These are phyloP conservation scores for Gymnocheta viridis DNA, from an alignment of 2,888 invertebrate species.

Conservation along the genomic window DNA sequence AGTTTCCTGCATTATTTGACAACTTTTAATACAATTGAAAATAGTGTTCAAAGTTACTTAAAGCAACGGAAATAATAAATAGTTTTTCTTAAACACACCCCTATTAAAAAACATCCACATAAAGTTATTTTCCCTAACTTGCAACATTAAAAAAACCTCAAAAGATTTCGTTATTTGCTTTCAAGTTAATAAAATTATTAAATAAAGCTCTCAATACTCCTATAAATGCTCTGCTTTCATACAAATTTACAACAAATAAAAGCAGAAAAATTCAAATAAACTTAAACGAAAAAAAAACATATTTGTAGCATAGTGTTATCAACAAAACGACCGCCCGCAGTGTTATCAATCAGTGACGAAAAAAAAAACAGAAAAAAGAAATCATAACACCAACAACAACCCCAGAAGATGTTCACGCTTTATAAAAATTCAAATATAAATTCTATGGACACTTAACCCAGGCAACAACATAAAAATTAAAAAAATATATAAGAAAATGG, in stretches of 20 bases:
- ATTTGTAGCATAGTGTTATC: constrained; percentile 23
- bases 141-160: not conserved
- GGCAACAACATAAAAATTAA: not conserved
- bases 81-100: constrained; percentile 15
- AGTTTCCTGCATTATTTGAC: constrained; percentile 4
- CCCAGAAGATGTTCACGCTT: constrained; percentile 61
- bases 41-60: not conserved
- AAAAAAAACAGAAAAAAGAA: constrained; percentile 13
- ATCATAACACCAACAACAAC: constrained; percentile 39
- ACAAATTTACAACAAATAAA: constrained; percentile 6
- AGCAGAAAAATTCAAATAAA: not conserved
- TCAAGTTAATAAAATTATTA: constrained; percentile 21
- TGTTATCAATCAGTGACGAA: constrained; percentile 74
- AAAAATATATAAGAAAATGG: not conserved
- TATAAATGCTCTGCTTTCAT: not conserved
- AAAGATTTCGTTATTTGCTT: not conserved
- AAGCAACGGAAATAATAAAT: constrained; percentile 36
- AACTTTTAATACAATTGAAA: not conserved
- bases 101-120: no score
- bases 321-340: constrained; percentile 74
- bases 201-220: constrained; percentile 17
- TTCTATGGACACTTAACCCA: constrained; percentile 11
- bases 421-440: constrained; percentile 27
- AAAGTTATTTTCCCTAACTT: not conserved
- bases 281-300: not conserved